Conservation (phyloP, 2,797 vertebrate genomes). For the Sciurus carolinensis region DNA sequence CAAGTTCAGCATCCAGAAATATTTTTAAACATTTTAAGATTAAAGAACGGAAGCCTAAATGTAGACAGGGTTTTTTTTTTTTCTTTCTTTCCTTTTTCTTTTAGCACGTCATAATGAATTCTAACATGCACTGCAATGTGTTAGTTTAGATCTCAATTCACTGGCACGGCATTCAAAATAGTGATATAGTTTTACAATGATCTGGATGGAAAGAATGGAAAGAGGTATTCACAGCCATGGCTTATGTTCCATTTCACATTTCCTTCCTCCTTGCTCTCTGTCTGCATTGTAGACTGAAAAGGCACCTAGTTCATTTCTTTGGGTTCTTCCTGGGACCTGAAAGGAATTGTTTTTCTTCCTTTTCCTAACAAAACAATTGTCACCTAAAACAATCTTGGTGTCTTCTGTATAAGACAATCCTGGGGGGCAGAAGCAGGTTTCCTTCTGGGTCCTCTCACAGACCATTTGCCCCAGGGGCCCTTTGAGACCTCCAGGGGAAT, state of each 20-base stretch:
- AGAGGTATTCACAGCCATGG: neutral
- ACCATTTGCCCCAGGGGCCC: neutral
- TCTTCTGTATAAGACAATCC: neutral
- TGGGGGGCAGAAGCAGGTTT: neutral
- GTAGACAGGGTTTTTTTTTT: neutral
- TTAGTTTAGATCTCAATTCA: neutral
- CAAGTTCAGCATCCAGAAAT: conserved; percentile 28
- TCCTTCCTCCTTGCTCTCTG: neutral
- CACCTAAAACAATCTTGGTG: neutral
- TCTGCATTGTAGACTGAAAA: neutral
- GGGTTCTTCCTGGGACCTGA: neutral
- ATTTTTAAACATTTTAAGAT: conserved; percentile 63
- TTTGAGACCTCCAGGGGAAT: neutral
- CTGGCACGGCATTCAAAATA: neutral
- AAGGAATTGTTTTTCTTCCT: neutral
- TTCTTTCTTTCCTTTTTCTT: neutral
- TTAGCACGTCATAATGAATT: neutral
- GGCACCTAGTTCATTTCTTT: neutral
- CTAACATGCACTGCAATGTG: neutral
- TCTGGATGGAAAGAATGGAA: neutral
- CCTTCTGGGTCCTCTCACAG: neutral
- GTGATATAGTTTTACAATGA: neutral
- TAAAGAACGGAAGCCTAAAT: conserved; percentile 61
- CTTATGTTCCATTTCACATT: neutral
- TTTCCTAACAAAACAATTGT: neutral